Conservation (phyloP, 1,140 invertebrate species). For the Drosophila quadrilineata region DNA sequence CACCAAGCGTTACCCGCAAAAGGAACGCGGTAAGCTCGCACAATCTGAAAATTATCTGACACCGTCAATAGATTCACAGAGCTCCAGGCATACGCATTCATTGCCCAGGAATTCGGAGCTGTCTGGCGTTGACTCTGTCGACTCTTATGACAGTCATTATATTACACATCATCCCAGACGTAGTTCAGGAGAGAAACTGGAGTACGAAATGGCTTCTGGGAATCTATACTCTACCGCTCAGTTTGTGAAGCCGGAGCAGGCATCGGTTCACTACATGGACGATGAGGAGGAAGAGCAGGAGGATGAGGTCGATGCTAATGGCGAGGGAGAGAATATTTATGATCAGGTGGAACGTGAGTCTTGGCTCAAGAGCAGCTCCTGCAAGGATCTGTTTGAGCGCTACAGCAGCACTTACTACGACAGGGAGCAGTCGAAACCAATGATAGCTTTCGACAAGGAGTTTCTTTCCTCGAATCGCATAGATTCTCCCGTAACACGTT, state of each 20-base stretch:
- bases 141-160: constrained; percentile 80
- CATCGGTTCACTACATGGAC: constrained; percentile 64
- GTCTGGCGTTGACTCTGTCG: constrained; percentile 78
- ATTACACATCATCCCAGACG: constrained; percentile 75
- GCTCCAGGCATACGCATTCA: constrained; percentile 73
- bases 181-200: constrained; percentile 82
- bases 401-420: constrained; percentile 57
- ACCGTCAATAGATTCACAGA: constrained; percentile 74
- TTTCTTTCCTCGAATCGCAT: constrained; percentile 82
- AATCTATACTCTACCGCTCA: constrained; percentile 82
- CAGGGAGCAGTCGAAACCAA: constrained; percentile 65
- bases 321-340: constrained; percentile 77
- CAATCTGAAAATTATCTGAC: constrained; percentile 77
- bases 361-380: constrained; percentile 90
- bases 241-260: constrained; percentile 73
- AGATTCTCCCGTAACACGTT: constrained; percentile 89
- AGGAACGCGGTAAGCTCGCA: constrained; percentile 59
- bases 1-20: constrained; percentile 57
- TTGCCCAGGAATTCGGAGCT: constrained; percentile 77
- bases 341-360: constrained; percentile 81
- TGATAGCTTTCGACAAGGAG: constrained; percentile 78
- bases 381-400: constrained; percentile 86
- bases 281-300: constrained; percentile 71
- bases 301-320: constrained; percentile 58
- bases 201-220: constrained; percentile 82